Percentiles rank a stretch among this genome's conserved stretches.
These are phyloP conservation scores for Spisula subtruncata DNA, from an alignment of 2,888 invertebrate species.

Conservation along the genomic window DNA sequence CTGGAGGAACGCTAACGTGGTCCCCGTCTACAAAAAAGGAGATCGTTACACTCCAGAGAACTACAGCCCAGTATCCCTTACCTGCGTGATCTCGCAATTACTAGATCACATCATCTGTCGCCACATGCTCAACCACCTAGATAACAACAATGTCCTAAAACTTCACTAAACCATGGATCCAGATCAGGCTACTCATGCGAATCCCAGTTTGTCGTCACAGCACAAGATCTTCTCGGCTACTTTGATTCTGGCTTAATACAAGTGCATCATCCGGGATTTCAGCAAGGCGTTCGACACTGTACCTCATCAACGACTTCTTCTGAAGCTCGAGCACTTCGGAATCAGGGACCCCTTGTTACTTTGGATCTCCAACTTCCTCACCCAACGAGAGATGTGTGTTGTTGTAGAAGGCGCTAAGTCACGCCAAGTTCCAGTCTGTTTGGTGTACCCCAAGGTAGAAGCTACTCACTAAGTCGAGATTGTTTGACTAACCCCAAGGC, in stretches of 20 bases:
- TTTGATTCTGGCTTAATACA: constrained; percentile 28
- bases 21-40: constrained; percentile 29
- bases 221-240: not conserved
- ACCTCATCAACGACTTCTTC: constrained; percentile 28
- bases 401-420: not conserved
- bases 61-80: not conserved
- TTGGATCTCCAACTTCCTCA: not conserved
- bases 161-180: constrained; percentile 22
- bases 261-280: constrained; percentile 33
- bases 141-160: not conserved
- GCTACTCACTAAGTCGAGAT: too few species aligned
- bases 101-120: not conserved
- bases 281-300: constrained; percentile 60
- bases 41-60: not conserved
- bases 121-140: not conserved
- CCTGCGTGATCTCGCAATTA: not conserved
- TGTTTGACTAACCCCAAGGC: too few species aligned
- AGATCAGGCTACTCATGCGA: constrained; percentile 34
- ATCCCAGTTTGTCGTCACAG: constrained; percentile 23
- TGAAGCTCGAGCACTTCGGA: constrained; percentile 36
- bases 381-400: not conserved
- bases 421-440: too few species aligned
- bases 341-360: not conserved
- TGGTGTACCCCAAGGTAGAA: too few species aligned
- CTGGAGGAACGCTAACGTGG: constrained; percentile 32